Evolutionary conservation across 2,797 vertebrate genomes (phyloP).

Genomic region (Pampus argenteus): DNA sequence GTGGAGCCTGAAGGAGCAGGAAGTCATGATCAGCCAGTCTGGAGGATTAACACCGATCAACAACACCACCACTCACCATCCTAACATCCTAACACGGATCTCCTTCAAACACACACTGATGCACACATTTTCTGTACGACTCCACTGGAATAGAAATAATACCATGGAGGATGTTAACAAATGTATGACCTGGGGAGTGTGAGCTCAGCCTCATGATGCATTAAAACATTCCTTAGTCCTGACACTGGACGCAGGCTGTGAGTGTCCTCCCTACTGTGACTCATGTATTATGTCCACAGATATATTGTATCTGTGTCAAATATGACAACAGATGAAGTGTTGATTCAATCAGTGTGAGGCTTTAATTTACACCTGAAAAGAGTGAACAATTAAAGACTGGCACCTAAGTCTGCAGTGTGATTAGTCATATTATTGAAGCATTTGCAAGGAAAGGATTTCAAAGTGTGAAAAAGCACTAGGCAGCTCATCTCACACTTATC

Average conservation of each 20-base stretch:
- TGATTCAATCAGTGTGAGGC: conserved; percentile 43
- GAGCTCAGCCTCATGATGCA: conserved; percentile 47
- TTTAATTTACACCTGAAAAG: conserved; percentile 71
- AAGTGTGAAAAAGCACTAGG: conserved; percentile 48
- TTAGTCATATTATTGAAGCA: conserved; percentile 38
- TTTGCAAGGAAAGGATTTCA: conserved; percentile 34
- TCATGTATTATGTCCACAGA: conserved; percentile 46
- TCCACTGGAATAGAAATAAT: conserved; percentile 34
- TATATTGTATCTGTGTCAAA: conserved; percentile 13
- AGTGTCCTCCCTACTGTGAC: conserved; percentile 57
- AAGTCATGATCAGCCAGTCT: conserved; percentile 61
- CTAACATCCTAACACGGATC: conserved; percentile 44
- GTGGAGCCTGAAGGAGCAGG: conserved; percentile 64
- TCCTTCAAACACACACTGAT: conserved; percentile 27
- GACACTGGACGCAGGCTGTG: conserved; percentile 51
- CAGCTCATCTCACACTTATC: conserved; percentile 51
- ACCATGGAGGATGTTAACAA: conserved; percentile 17
- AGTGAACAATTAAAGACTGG: conserved; percentile 20
- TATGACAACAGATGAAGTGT: conserved; percentile 26
- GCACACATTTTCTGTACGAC: conserved; percentile 17
- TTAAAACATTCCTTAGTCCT: conserved; percentile 61
- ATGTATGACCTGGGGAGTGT: conserved; percentile 41
- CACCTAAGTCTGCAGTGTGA: conserved; percentile 51
- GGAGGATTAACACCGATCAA: conserved; percentile 31
- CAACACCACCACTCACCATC: conserved; percentile 19